These are phyloP conservation scores for Bhutanitis thaidina DNA, from an alignment of 2,888 invertebrate species.

Conservation along the genomic window DNA sequence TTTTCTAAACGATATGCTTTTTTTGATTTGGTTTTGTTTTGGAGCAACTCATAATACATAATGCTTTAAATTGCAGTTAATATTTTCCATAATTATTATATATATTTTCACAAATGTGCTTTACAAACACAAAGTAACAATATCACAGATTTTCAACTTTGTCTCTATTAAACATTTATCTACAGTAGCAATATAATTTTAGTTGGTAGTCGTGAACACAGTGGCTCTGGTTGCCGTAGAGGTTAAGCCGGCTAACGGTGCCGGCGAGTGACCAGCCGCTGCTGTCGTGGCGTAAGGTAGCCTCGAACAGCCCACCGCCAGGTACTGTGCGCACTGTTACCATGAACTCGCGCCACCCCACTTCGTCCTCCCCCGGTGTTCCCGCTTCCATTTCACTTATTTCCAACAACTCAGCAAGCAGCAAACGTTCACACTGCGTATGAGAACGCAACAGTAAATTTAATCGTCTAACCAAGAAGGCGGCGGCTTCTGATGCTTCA, in stretches of 20 bases:
- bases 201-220: constrained; percentile 87
- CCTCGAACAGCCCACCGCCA: constrained; percentile 88
- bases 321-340: constrained; percentile 83
- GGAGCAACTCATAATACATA: constrained; percentile 9
- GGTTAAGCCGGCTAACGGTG: constrained; percentile 87
- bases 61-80: constrained; percentile 7
- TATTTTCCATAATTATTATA: too few species aligned
- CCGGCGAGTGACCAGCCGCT: constrained; percentile 80
- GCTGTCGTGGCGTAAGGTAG: constrained; percentile 80
- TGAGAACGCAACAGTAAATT: constrained; percentile 82
- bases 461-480: constrained; percentile 81
- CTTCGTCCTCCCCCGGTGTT: constrained; percentile 48
- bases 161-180: constrained; percentile 28
- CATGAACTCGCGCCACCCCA: constrained; percentile 81
- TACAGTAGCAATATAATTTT: constrained; percentile 89
- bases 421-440: constrained; percentile 83
- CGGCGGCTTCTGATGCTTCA: constrained; percentile 79
- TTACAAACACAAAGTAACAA: constrained; percentile 16
- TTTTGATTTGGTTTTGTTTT: too few species aligned
- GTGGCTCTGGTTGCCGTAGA: constrained; percentile 89
- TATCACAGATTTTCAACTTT: constrained; percentile 27
- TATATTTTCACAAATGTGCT: too few species aligned
- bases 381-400: constrained; percentile 82
- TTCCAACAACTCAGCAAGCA: constrained; percentile 81
- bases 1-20: constrained; percentile 5